phyloP scores from a whole-genome alignment of 2,113 vertebrate species.

The Orycteropus afer region DNA sequence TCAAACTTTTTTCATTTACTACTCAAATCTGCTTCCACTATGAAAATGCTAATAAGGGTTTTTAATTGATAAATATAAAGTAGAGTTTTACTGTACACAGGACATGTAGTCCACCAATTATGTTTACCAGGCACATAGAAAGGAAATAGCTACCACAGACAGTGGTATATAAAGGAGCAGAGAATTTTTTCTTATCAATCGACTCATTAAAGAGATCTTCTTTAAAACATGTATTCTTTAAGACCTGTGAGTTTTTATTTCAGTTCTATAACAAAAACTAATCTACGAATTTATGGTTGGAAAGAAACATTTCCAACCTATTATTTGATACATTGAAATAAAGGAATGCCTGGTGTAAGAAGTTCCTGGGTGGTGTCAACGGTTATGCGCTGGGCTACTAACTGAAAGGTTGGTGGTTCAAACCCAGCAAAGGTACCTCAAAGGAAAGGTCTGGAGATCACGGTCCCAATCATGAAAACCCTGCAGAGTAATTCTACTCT shows the following conservation, averaged over 20 bases:
- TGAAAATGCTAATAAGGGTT: neutral
- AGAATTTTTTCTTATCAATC: neutral
- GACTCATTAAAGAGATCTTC: constrained; percentile 34
- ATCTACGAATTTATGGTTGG: neutral
- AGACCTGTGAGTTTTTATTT: neutral
- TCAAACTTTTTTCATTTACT: neutral
- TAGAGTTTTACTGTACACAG: neutral
- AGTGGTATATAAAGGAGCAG: neutral
- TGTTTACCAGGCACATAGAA: neutral
- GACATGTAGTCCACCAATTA: neutral
- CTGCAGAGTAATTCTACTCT: too few species aligned
- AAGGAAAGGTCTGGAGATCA: too few species aligned
- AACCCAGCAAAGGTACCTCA: too few species aligned
- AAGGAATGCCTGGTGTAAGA: neutral
- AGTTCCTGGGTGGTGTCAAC: too few species aligned
- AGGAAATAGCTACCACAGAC: neutral
- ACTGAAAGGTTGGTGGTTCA: too few species aligned
- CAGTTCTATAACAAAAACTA: constrained; percentile 42
- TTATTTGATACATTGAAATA: constrained; percentile 11
- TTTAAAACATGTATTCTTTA: neutral
- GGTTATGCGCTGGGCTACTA: too few species aligned
- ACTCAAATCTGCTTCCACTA: neutral
- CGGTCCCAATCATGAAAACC: too few species aligned
- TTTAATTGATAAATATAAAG: neutral
- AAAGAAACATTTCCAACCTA: neutral